A percentile compares a stretch with the other conserved stretches of the same genome.
These are phyloP conservation scores for Caradrina kadenii DNA, from an alignment of 2,888 invertebrate genomes.

Conservation along the genomic window DNA sequence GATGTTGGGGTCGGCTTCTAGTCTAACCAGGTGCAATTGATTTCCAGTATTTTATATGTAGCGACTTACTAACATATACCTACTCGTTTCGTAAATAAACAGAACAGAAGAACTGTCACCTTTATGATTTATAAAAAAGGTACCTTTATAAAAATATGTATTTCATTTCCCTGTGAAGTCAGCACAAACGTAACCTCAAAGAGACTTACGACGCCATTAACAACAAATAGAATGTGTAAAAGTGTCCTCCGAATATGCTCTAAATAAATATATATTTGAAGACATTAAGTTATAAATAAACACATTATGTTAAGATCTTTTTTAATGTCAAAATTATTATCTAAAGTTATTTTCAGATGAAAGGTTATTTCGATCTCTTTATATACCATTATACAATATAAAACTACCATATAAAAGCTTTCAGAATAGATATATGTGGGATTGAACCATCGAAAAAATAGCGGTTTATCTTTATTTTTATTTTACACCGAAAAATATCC, in stretches of 20 bases:
- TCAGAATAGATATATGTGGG: too few relatives aligned
- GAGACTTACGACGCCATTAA: constrained; percentile 18
- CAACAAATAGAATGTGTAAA: background rate
- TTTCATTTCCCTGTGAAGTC: constrained; percentile 4
- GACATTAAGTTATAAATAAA: constrained; percentile 4
- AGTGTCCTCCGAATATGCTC: background rate
- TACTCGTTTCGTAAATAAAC: too few relatives aligned
- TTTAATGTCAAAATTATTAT: background rate
- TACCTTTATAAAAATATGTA: constrained; percentile 7
- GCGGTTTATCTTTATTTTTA: too few relatives aligned
- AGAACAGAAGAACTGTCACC: background rate
- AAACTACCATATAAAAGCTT: too few relatives aligned
- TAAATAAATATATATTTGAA: background rate
- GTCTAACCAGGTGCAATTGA: too few relatives aligned
- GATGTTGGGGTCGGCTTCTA: too few relatives aligned
- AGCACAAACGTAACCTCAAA: constrained; percentile 21
- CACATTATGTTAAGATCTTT: background rate
- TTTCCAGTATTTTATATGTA: too few relatives aligned
- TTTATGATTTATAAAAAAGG: background rate
- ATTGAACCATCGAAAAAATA: too few relatives aligned
- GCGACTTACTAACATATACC: too few relatives aligned
- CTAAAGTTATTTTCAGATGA: constrained; percentile 7
- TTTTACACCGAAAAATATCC: too few relatives aligned
- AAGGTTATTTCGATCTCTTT: background rate
- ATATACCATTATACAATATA: too few relatives aligned